Percentiles rank a stretch among this genome's conserved stretches.
Conservation (phyloP, 2,113 vertebrate species). For the Phasianus colchicus region DNA sequence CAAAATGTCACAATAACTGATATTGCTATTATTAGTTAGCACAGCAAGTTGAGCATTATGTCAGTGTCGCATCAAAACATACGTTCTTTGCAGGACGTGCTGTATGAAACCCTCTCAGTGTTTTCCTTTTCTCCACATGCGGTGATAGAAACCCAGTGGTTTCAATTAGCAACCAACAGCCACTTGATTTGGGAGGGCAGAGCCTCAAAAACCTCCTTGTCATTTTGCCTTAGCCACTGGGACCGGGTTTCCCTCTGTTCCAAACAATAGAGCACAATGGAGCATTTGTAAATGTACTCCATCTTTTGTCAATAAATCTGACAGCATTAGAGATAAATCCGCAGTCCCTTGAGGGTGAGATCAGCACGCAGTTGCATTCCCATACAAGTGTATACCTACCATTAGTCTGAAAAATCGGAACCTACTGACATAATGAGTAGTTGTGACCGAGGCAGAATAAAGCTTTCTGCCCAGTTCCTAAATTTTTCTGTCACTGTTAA, state of each 20-base stretch:
- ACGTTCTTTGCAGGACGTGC: neutral
- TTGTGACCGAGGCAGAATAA: constrained; percentile 28
- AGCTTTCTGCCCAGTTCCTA: constrained; percentile 40
- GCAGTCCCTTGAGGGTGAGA: neutral
- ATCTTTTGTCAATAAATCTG: constrained; percentile 40
- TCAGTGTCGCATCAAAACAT: neutral
- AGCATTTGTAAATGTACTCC: constrained; percentile 7
- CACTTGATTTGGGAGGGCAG: neutral
- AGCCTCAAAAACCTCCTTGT: neutral
- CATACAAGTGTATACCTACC: neutral
- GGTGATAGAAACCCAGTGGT: neutral
- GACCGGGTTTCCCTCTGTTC: neutral
- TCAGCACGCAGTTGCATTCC: neutral
- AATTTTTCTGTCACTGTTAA: constrained; percentile 47
- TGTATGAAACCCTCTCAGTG: neutral
- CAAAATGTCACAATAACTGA: neutral
- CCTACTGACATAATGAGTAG: constrained; percentile 42
- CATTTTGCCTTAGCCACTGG: neutral
- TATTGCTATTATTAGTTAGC: neutral
- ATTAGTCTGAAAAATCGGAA: constrained; percentile 48
- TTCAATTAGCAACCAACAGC: neutral
- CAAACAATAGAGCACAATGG: neutral
- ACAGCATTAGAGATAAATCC: constrained; percentile 39
- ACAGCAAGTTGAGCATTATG: neutral
- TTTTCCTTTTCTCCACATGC: neutral